Percentiles rank a stretch among this genome's conserved stretches.
Conservation (phyloP, 2,888 invertebrate genomes). For the Napeogenes sylphis region DNA sequence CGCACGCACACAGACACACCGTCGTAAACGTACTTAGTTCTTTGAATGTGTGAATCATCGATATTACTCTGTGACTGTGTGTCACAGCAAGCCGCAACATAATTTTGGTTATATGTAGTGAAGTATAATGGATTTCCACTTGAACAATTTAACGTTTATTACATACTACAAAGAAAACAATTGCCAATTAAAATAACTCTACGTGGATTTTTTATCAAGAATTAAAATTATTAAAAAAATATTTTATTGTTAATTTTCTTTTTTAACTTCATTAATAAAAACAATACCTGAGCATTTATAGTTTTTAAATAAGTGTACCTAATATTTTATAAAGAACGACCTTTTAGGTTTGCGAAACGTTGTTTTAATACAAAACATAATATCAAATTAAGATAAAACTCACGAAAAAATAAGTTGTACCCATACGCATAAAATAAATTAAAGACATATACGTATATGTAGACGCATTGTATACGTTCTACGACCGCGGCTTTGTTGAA, state of each 20-base stretch:
- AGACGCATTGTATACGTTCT: slow-evolving; percentile 40
- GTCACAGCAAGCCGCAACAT: slow-evolving; percentile 17
- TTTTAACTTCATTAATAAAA: too few relatives aligned
- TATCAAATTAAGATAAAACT: slow-evolving; percentile 7
- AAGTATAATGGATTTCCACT: slow-evolving; percentile 1
- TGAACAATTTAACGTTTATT: slow-evolving; percentile 1
- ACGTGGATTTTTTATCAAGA: background rate
- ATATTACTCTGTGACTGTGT: slow-evolving; percentile 20
- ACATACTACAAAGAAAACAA: background rate
- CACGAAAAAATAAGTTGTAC: slow-evolving; percentile 14
- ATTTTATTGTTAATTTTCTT: too few relatives aligned
- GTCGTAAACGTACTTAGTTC: slow-evolving; percentile 9
- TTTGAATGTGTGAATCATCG: slow-evolving; percentile 21
- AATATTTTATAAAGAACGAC: too few relatives aligned
- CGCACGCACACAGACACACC: slow-evolving; percentile 19
- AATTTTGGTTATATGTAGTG: slow-evolving; percentile 8
- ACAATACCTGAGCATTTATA: too few relatives aligned
- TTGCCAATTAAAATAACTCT: background rate
- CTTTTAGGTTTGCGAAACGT: background rate
- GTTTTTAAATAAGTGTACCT: too few relatives aligned
- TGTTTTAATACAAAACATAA: background rate
- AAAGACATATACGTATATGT: slow-evolving; percentile 29
- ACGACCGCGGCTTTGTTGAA: slow-evolving; percentile 59
- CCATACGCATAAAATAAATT: slow-evolving; percentile 29
- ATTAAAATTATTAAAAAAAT: too few relatives aligned